These are phyloP conservation scores for Drosophila littoralis DNA, from an alignment of 1,140 invertebrate species.

Conservation along the genomic window DNA sequence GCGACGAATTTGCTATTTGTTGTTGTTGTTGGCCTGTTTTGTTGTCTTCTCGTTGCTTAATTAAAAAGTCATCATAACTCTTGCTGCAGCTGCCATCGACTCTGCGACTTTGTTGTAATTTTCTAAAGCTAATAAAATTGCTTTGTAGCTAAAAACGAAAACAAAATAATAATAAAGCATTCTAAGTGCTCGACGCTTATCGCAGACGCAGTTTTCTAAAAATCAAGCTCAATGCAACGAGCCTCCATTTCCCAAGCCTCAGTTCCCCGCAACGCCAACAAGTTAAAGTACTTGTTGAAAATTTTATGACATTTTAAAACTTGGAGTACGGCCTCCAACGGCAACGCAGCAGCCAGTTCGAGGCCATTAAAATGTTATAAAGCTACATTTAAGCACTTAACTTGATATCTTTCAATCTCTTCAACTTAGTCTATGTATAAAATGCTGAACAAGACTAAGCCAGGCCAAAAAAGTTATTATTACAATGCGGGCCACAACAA, in stretches of 20 bases:
- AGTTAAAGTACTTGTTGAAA: conserved; percentile 82
- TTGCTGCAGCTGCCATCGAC: conserved; percentile 68
- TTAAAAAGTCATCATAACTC: conserved; percentile 83
- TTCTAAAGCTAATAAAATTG: conserved; percentile 82
- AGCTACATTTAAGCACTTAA: conserved; percentile 78
- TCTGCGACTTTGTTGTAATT: conserved; percentile 75
- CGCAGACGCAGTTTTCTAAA: conserved; percentile 73
- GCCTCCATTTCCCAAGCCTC: conserved; percentile 10
- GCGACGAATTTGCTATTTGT: conserved; percentile 48
- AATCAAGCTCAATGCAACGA: conserved; percentile 66
- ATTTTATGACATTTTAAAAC: conserved; percentile 82
- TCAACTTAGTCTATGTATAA: conserved; percentile 59
- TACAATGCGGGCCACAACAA: conserved; percentile 35
- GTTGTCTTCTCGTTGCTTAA: conserved; percentile 55
- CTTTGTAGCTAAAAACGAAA: conserved; percentile 78
- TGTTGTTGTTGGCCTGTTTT: conserved; percentile 25
- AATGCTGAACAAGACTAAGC: conserved; percentile 38
- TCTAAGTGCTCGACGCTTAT: conserved; percentile 79
- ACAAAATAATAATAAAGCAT: conserved; percentile 61
- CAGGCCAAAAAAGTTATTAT: conserved; percentile 55
- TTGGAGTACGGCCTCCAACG: conserved; percentile 41
- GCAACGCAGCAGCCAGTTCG: conserved; percentile 29
- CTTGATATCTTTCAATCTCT: conserved; percentile 74
- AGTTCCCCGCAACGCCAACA: conserved; percentile 31
- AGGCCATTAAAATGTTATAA: conserved; percentile 80